A percentile compares a stretch with the other conserved stretches of the same genome.
phyloP scores from a whole-genome alignment of 1,140 invertebrate genomes.

The Pseudoatta argentina region DNA sequence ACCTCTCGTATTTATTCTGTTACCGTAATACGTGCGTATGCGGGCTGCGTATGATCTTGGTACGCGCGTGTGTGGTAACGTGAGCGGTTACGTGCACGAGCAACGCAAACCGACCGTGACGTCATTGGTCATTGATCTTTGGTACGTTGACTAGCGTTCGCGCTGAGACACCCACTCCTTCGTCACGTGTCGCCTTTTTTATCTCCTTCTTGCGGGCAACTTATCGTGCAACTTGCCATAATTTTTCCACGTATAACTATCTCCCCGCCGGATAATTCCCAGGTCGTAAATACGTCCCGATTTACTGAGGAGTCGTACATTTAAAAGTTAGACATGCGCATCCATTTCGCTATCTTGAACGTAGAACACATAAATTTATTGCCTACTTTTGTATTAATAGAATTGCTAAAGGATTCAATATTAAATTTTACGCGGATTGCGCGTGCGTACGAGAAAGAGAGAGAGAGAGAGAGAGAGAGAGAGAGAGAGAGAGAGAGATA shows the following conservation, averaged over 20 bases:
- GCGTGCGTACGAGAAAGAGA: too few relatives aligned
- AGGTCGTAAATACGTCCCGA: neutral
- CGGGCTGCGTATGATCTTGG: slow-evolving; percentile 24
- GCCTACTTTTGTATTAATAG: slow-evolving; percentile 16
- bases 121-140: slow-evolving; percentile 71
- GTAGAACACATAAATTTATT: neutral
- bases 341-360: neutral
- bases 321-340: neutral
- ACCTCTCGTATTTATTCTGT: slow-evolving; percentile 11
- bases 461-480: too few relatives aligned
- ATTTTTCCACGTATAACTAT: slow-evolving; percentile 27
- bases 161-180: slow-evolving; percentile 4
- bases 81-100: slow-evolving; percentile 44
- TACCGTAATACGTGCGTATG: slow-evolving; percentile 9
- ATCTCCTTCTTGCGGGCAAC: too few relatives aligned
- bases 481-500: too few relatives aligned
- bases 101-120: slow-evolving; percentile 55
- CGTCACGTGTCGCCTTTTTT: neutral
- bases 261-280: slow-evolving; percentile 26
- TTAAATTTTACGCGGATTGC: neutral
- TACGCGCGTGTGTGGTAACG: neutral
- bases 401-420: neutral
- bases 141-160: slow-evolving; percentile 33
- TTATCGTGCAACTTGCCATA: slow-evolving; percentile 8
- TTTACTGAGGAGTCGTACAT: neutral